Percentiles rank a stretch among this genome's conserved stretches.
These are phyloP conservation scores for Corbicula japonica DNA, from an alignment of 2,888 invertebrate species.

Conservation along the genomic window DNA sequence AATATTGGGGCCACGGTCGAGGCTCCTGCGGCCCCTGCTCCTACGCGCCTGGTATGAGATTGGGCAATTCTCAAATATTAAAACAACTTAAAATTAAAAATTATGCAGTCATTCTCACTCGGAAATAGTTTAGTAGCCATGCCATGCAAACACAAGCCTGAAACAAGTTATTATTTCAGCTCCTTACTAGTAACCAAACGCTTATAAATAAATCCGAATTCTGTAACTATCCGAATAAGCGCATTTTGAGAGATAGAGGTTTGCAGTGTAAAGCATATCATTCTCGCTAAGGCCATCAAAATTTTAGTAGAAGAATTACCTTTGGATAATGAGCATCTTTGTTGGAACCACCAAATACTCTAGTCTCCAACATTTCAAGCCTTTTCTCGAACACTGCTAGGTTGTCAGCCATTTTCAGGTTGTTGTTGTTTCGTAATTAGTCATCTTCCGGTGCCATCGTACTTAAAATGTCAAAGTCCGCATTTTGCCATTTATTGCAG, in stretches of 20 bases:
- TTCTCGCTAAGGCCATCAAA: not conserved
- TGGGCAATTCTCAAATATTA: too few relatives aligned
- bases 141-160: not conserved
- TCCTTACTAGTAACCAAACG: not conserved
- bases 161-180: not conserved
- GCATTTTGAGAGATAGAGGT: not conserved
- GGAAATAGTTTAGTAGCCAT: constrained; percentile 3
- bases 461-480: too few relatives aligned
- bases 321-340: constrained; percentile 83
- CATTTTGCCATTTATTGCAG: too few relatives aligned
- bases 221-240: not conserved
- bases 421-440: constrained; percentile 10
- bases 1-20: too few relatives aligned
- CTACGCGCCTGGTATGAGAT: too few relatives aligned
- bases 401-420: constrained; percentile 75
- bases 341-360: constrained; percentile 82
- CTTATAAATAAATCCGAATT: not conserved
- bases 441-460: too few relatives aligned
- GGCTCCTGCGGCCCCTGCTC: too few relatives aligned
- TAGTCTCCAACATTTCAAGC: constrained; percentile 76
- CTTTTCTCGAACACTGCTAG: constrained; percentile 78
- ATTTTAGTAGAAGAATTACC: too few relatives aligned
- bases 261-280: not conserved
- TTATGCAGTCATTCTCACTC: too few relatives aligned
- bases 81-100: too few relatives aligned